Evolutionary conservation across 1,140 invertebrate species (phyloP), one percentile per base, ranked within the genome.

Genomic region (Drosophila virilis): DNA sequence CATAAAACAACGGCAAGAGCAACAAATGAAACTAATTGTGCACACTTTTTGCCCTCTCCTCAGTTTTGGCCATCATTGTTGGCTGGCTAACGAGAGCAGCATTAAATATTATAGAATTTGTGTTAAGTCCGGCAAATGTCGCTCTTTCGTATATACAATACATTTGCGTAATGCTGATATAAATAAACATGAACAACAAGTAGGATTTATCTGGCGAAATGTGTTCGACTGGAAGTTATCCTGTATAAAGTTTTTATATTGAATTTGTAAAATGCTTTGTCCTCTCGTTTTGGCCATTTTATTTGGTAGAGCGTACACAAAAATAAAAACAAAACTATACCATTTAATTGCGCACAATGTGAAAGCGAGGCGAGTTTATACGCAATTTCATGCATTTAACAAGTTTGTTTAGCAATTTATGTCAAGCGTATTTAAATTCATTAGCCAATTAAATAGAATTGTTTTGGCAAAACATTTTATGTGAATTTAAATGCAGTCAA

Each of bases 71-170:
- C 64, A 68, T 35, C 22, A 54, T 64, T 71, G 59, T 45, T 59
- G 38, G 5, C 35, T 74, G 22, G 50, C 40, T 12, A 68, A 55
- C 57, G 48, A 60, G 60, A 68, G 43, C 37, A 57, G 52, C 33
- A 62, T 58, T 58, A 74, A 57, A 43, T 61, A 58, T 69, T 51
- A 62, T 37, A 22, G 43, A 17, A 62, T 78, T 82, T 78, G 61
- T 48, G 50, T 79, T 68, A 43, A 28, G 22, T 28, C 22, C 22
- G 22, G 0, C 22, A 62, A 73, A 50, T 74, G 66, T 65, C 70
- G 77, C 67, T 69, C 55, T 73, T 73, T 37, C 13, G 32, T 54
- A 70, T 1, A 4, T 10, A 33, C 17, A 17, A 17, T 17, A 17
- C 17, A 1, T 17, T 17, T 17, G 17, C 17, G 17, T 17, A 45